phyloP scores from a whole-genome alignment of 2,113 vertebrate genomes.

The Bolborhynchus lineola region DNA sequence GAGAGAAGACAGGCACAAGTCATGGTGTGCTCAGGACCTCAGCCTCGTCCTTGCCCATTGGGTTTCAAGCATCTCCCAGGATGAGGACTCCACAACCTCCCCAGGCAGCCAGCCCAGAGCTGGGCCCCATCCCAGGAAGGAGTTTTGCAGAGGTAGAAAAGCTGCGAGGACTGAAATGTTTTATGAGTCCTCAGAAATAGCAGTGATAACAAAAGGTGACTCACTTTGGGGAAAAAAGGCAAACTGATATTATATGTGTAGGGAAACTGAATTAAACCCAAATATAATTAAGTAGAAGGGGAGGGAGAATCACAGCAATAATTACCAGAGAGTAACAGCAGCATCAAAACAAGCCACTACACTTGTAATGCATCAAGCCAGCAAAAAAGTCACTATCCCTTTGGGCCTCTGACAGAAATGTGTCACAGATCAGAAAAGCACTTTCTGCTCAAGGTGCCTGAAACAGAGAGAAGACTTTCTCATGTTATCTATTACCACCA shows the following conservation, averaged over 20 bases:
- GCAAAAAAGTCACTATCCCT: background rate
- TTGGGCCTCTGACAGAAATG: background rate
- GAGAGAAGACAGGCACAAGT: too few species aligned
- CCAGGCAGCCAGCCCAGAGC: background rate
- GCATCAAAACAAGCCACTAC: background rate
- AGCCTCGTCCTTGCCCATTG: background rate
- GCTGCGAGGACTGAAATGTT: background rate
- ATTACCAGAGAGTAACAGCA: background rate
- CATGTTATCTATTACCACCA: rapidly evolving
- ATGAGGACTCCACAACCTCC: too few species aligned
- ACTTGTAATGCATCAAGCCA: background rate
- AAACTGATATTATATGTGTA: background rate
- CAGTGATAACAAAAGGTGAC: background rate
- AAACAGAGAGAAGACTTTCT: background rate
- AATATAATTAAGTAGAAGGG: background rate
- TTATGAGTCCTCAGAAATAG: background rate
- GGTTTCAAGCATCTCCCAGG: background rate
- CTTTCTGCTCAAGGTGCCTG: background rate
- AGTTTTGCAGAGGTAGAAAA: background rate
- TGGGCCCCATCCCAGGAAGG: background rate
- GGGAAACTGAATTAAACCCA: background rate
- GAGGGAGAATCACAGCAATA: background rate
- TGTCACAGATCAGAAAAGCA: background rate
- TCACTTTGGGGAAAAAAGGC: background rate
- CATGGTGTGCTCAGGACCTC: too few species aligned